A percentile compares a stretch with the other conserved stretches of the same genome.
Conservation (phyloP, 2,113 vertebrate genomes). For the Felis chaus region DNA sequence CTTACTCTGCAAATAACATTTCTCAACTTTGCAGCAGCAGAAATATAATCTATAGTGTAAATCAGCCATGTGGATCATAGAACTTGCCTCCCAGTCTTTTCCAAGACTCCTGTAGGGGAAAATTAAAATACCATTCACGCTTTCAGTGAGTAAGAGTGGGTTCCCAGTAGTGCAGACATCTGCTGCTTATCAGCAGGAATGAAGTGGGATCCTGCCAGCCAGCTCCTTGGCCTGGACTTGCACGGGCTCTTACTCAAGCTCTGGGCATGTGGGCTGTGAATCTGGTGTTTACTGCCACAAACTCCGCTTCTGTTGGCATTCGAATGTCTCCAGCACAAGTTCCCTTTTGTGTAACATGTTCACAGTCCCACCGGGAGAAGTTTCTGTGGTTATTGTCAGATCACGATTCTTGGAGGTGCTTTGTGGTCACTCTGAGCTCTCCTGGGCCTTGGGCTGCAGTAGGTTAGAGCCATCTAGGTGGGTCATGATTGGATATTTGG, state of each 20-base stretch:
- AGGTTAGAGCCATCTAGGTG: neutral
- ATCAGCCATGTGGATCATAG: neutral
- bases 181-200: neutral
- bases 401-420: neutral
- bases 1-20: constrained; percentile 15
- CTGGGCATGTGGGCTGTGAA: neutral
- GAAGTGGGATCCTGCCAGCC: neutral
- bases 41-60: neutral
- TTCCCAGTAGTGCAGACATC: neutral
- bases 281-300: neutral
- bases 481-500: neutral
- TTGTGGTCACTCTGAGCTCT: neutral
- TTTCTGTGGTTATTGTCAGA: neutral
- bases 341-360: neutral
- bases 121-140: constrained; percentile 12
- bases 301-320: neutral
- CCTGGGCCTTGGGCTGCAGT: neutral
- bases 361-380: neutral
- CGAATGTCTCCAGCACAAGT: neutral
- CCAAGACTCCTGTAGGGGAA: neutral
- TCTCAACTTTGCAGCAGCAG: neutral
- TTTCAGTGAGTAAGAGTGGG: neutral
- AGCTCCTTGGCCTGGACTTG: neutral
- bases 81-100: neutral
- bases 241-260: neutral